A percentile compares a stretch with the other conserved stretches of the same genome.
Conservation (phyloP, 1,140 invertebrate genomes). For the Cyclargus thomasi region DNA sequence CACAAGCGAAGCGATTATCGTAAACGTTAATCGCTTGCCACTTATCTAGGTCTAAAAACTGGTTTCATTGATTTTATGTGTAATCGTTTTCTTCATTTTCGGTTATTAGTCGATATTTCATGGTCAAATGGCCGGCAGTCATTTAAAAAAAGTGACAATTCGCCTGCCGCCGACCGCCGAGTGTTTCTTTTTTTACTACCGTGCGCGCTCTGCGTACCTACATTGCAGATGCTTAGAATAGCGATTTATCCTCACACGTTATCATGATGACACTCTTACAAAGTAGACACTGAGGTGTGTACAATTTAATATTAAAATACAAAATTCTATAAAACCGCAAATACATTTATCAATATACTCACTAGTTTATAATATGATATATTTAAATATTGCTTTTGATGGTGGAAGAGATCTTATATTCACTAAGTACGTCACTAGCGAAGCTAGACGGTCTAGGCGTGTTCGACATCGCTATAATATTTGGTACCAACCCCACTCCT, state of each 20-base stretch:
- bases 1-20: too few species aligned
- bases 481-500: slow-evolving; percentile 47
- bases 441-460: slow-evolving; percentile 7
- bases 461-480: slow-evolving; percentile 41
- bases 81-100: too few species aligned
- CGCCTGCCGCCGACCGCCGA: too few species aligned
- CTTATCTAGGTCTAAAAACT: too few species aligned
- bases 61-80: too few species aligned
- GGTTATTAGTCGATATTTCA: too few species aligned
- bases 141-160: too few species aligned
- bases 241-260: not conserved
- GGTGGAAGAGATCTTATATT: slow-evolving; percentile 42
- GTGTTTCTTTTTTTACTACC: too few species aligned
- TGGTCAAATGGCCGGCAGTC: too few species aligned
- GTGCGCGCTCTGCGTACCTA: too few species aligned
- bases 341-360: slow-evolving; percentile 30
- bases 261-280: not conserved
- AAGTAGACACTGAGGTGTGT: slow-evolving; percentile 6
- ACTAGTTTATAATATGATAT: slow-evolving; percentile 47
- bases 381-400: slow-evolving; percentile 58
- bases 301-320: slow-evolving; percentile 19
- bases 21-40: too few species aligned
- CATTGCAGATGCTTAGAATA: not conserved
- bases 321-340: slow-evolving; percentile 25
- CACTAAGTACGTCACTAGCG: not conserved